Conservation (phyloP, 2,888 invertebrate genomes). For the Cotesia congregata region DNA sequence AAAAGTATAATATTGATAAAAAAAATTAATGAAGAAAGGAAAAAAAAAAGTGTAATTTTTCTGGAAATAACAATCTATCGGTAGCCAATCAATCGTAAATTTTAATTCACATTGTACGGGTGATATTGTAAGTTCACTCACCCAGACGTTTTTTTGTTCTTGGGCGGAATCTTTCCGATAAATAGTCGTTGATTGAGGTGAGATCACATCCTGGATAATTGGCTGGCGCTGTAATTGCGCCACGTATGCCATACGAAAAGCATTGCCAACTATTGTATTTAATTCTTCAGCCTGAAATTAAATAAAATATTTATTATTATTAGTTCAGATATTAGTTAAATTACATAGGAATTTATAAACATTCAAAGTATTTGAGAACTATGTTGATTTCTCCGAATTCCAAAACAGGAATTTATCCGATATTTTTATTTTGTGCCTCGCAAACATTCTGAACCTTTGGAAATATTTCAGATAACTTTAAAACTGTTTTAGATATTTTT, state of each 20-base stretch:
- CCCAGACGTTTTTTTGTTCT: conserved; percentile 65
- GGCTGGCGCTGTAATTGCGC: conserved; percentile 82
- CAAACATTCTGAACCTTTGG: too few relatives aligned
- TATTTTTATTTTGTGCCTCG: too few relatives aligned
- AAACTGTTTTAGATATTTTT: too few relatives aligned
- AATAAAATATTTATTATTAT: conserved; percentile 19
- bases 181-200: conserved; percentile 70
- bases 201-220: conserved; percentile 79
- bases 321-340: too few relatives aligned
- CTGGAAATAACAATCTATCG: background rate
- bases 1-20: too few relatives aligned
- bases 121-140: conserved; percentile 46
- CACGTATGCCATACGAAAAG: conserved; percentile 93
- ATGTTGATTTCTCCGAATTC: too few relatives aligned
- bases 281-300: conserved; percentile 84
- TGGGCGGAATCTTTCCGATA: conserved; percentile 64
- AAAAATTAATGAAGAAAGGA: too few relatives aligned
- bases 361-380: background rate
- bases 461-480: too few relatives aligned
- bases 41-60: background rate
- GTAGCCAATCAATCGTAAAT: too few relatives aligned
- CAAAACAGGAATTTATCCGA: too few relatives aligned
- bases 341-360: background rate
- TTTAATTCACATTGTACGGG: background rate
- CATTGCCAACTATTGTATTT: conserved; percentile 90